Base-by-base conservation (phyloP, 2,113 vertebrate species). In the Meriones unguiculatus region DNA sequence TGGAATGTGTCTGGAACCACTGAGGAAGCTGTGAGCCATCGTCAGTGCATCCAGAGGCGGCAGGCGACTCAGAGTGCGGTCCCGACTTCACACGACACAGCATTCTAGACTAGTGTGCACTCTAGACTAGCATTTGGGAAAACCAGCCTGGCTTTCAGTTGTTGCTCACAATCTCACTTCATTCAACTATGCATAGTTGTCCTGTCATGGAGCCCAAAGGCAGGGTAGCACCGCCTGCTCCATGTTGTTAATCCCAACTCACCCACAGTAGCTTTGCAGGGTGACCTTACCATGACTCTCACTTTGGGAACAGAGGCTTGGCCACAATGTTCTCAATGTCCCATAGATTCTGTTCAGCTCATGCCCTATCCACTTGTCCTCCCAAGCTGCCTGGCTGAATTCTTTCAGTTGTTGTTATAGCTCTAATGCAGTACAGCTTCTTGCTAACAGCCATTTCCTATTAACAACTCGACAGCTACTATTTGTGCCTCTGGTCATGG, bases 381-480 rank as follows among this genome's bases (percentile, higher is more conserved):
- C 13, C 25, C 4, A 1, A 8, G 3, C 6, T 28, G 14, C 8
- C 59, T 3, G 22, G 8, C 41, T 38, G n/a, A 28, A 10, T 54
- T 80, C 46, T 41, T 75, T 20, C n/a, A 72, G 52, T 6, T 80
- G 30, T 80, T 80, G 52, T 20, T 57, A 18, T 57, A n/a, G 2
- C 14, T 25, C 77, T 35, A 80, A 32, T 54, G 13, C 5, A 84
- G 22, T n/a, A 25, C 59, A 84, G 54, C 24, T n/a, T 82, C 54
- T 62, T 82, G 35, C 20, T 15, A 28, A 25, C 6, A 17, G 57
- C 2, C 38, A 65, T 11, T 22, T 17, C 28, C 32, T 6, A 64
- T 12, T 32, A 32, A 73, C 8, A 2, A 25, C 2, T 65, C 24
- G 54, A 24, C 12, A 32, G 25, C 35, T 65, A 35, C 1, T 57